Conservation (phyloP, 2,113 vertebrate species). For the Cyanoramphus novaezelandiae region DNA sequence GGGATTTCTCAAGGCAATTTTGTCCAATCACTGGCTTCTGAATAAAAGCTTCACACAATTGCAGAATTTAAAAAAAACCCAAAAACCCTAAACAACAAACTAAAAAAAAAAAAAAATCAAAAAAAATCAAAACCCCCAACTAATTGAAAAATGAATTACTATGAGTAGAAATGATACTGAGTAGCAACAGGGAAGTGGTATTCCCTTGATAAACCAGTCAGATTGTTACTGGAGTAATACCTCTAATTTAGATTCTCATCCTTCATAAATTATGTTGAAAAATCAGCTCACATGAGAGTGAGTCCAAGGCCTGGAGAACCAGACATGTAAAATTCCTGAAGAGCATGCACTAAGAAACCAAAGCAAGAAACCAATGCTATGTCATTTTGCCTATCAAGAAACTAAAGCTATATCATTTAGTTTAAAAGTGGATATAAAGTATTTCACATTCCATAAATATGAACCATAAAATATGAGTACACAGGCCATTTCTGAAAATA, state of each 20-base stretch:
- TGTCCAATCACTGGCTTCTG: background rate
- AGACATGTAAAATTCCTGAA: background rate
- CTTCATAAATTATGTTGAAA: background rate
- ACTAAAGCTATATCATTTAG: background rate
- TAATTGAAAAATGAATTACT: background rate
- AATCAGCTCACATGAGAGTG: background rate
- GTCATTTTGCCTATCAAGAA: background rate
- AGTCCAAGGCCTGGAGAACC: background rate
- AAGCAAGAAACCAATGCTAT: background rate
- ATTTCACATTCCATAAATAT: background rate
- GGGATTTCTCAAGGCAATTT: background rate
- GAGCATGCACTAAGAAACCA: rapidly evolving
- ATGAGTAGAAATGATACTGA: background rate
- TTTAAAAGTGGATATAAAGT: background rate
- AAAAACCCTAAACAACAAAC: background rate
- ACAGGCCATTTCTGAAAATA: background rate
- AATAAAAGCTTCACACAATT: background rate
- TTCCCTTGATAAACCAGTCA: background rate
- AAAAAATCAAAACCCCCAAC: too few species aligned
- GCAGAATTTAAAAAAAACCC: background rate
- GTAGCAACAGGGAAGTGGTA: background rate
- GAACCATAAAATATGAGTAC: background rate
- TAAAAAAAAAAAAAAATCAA: background rate
- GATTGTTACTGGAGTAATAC: background rate
- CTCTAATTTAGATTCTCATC: background rate